These are phyloP conservation scores for Andrena cerasifolii DNA, from an alignment of 1,140 invertebrate genomes.

Conservation along the genomic window DNA sequence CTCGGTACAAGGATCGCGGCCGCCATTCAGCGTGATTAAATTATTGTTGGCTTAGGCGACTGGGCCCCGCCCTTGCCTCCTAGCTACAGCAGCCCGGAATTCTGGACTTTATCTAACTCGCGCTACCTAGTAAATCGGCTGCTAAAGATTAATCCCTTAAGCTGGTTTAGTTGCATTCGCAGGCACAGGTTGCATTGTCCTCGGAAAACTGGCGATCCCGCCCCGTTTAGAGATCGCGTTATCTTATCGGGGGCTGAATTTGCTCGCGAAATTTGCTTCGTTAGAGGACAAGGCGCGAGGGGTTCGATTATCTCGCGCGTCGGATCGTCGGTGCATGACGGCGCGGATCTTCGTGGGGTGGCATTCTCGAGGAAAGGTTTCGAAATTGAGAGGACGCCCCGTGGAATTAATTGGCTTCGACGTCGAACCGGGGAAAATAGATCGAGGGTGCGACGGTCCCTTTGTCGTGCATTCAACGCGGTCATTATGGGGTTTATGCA, in stretches of 20 bases:
- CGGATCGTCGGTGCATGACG: constrained; percentile 14
- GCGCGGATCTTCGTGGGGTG: background rate
- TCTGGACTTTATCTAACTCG: constrained; percentile 64
- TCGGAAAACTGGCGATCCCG: constrained; percentile 56
- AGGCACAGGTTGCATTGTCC: constrained; percentile 43
- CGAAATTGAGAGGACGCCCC: background rate
- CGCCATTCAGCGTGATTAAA: constrained; percentile 62
- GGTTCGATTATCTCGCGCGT: background rate
- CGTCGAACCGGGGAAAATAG: constrained; percentile 22
- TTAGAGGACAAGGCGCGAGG: background rate
- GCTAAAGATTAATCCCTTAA: constrained; percentile 61
- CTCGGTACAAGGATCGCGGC: constrained; percentile 40
- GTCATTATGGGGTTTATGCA: constrained; percentile 38
- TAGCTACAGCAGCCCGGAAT: constrained; percentile 24
- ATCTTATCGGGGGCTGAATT: constrained; percentile 23
- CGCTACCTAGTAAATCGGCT: constrained; percentile 55
- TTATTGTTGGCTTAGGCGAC: constrained; percentile 59
- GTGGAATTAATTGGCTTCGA: constrained; percentile 42
- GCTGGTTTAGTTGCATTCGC: constrained; percentile 49
- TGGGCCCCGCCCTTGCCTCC: constrained; percentile 36
- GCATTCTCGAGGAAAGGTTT: too few species aligned
- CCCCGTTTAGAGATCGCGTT: background rate
- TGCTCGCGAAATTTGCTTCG: background rate
- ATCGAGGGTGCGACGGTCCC: constrained; percentile 3
- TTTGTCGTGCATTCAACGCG: constrained; percentile 37